Evolutionary conservation across 2,797 vertebrate species (phyloP).

Genomic region (Catharus ustulatus): DNA sequence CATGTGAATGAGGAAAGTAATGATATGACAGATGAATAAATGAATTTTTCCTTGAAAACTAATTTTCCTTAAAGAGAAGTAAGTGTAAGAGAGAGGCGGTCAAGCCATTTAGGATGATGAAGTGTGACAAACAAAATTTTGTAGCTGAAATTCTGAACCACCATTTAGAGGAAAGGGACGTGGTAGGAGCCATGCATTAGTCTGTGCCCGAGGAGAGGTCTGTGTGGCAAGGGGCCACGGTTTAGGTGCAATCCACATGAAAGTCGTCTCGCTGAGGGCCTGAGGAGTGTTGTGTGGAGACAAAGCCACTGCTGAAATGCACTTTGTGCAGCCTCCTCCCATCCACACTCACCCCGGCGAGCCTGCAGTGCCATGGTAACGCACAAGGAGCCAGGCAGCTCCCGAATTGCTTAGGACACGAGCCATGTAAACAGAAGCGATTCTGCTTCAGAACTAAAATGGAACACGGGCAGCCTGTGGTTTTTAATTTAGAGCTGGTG

Average conservation of each 20-base stretch:
- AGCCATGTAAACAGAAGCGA: conserved; percentile 19
- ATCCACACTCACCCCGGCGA: conserved; percentile 10
- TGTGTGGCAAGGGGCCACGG: rapidly evolving
- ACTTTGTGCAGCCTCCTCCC: conserved; percentile 2
- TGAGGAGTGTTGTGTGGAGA: neutral
- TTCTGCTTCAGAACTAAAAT: neutral
- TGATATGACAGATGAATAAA: neutral
- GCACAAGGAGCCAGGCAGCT: conserved; percentile 1
- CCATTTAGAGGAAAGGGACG: rapidly evolving
- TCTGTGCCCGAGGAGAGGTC: neutral
- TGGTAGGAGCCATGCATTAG: neutral
- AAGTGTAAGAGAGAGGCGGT: neutral
- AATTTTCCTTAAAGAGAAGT: neutral
- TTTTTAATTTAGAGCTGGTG: neutral
- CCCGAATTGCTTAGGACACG: conserved; percentile 11
- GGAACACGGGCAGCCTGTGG: neutral
- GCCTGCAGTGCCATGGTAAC: conserved; percentile 55
- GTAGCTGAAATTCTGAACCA: neutral
- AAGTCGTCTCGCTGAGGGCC: neutral
- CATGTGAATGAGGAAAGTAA: neutral
- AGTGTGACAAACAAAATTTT: neutral
- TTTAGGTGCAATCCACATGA: neutral
- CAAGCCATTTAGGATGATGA: neutral
- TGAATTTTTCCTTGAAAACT: neutral
- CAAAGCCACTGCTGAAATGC: neutral